These are phyloP conservation scores for Haplotaxodon microlepis DNA, from an alignment of 2,113 vertebrate genomes.

Conservation along the genomic window DNA sequence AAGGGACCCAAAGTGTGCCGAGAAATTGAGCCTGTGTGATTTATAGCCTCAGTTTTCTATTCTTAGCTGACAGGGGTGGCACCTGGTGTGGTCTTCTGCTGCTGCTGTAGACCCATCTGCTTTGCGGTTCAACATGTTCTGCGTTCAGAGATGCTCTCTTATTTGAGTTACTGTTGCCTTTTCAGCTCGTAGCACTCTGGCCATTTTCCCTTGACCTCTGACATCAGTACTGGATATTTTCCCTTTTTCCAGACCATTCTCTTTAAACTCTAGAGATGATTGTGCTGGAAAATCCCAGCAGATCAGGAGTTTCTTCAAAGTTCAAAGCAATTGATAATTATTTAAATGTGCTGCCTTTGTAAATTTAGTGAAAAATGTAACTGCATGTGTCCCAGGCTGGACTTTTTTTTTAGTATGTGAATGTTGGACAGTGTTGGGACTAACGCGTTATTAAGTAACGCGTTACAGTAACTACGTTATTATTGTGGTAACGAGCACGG, in stretches of 20 bases:
- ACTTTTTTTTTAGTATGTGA: not conserved
- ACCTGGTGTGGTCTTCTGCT: not conserved
- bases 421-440: not conserved
- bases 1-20: not conserved
- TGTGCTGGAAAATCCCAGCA: not conserved
- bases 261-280: not conserved
- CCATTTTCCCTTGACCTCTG: not conserved
- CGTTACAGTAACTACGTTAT: too few relatives aligned
- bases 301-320: not conserved
- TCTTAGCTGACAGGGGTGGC: not conserved
- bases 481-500: too few relatives aligned
- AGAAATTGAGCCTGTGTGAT: not conserved
- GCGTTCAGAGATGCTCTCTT: not conserved
- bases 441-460: too few relatives aligned
- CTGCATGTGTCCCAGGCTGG: not conserved
- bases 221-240: not conserved
- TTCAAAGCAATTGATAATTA: not conserved
- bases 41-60: not conserved
- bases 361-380: not conserved
- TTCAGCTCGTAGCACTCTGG: not conserved
- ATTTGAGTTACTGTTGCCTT: not conserved
- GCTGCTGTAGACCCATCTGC: not conserved
- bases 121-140: not conserved
- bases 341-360: not conserved
- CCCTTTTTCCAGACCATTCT: not conserved